These are phyloP conservation scores for Semotilus atromaculatus DNA, from an alignment of 2,797 vertebrate species.

Conservation along the genomic window DNA sequence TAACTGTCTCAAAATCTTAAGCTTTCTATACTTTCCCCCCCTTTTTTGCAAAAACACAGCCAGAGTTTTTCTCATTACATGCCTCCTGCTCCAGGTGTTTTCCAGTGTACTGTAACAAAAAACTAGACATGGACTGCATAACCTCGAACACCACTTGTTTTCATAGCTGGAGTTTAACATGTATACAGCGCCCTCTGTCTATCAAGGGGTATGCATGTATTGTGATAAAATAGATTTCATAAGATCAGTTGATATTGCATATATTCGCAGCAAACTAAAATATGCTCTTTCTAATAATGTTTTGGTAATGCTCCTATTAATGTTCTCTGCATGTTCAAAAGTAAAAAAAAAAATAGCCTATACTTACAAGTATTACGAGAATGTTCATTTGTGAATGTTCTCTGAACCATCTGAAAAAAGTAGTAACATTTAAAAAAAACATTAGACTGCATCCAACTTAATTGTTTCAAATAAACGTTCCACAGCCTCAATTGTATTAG, in stretches of 20 bases:
- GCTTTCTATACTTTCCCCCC: not conserved
- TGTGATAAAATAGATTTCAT: not conserved
- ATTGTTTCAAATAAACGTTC: not conserved
- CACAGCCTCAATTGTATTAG: too few relatives aligned
- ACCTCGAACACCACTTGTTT: not conserved
- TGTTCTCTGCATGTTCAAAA: not conserved
- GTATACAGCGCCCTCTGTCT: slow-evolving; percentile 47
- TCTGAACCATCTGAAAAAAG: not conserved
- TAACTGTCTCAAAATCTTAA: slow-evolving; percentile 8
- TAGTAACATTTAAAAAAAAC: too few relatives aligned
- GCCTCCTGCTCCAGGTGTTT: slow-evolving; percentile 21
- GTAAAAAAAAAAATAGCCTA: too few relatives aligned
- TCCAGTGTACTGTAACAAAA: not conserved
- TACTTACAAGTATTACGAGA: too few relatives aligned
- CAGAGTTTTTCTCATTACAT: not conserved
- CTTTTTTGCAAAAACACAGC: not conserved
- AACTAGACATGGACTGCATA: not conserved
- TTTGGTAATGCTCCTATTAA: not conserved
- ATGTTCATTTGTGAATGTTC: too few relatives aligned
- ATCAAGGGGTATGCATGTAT: not conserved
- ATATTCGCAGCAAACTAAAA: not conserved
- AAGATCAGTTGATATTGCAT: not conserved
- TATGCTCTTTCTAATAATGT: not conserved
- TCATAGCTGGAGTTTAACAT: not conserved
- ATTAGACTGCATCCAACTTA: not conserved